These are phyloP conservation scores for Aphaenogaster floridana DNA, from an alignment of 1,140 invertebrate genomes.

Conservation along the genomic window DNA sequence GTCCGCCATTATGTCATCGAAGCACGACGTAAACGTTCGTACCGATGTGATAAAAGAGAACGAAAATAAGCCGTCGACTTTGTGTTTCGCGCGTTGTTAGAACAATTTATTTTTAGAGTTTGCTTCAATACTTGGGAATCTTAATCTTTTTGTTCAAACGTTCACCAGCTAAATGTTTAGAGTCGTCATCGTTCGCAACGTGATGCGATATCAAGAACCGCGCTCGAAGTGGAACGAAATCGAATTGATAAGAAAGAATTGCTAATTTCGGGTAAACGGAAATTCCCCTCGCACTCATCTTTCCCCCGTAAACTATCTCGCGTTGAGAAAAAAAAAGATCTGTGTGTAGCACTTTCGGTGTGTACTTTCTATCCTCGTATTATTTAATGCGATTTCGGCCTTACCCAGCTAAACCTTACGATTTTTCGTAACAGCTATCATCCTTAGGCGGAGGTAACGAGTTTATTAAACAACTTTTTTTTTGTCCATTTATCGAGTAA, in stretches of 20 bases:
- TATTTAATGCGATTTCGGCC: constrained; percentile 52
- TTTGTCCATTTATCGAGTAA: constrained; percentile 70
- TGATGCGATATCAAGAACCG: constrained; percentile 15
- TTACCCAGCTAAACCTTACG: constrained; percentile 66
- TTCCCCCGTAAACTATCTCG: constrained; percentile 23
- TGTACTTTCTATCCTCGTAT: constrained; percentile 54
- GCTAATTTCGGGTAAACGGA: constrained; percentile 18
- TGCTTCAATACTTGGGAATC: background rate
- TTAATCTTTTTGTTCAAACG: background rate
- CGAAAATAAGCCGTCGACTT: constrained; percentile 42
- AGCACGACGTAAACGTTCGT: constrained; percentile 50
- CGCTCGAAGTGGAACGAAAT: constrained; percentile 24
- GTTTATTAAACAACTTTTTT: constrained; percentile 62
- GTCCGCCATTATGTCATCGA: constrained; percentile 61
- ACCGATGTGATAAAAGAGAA: constrained; percentile 27
- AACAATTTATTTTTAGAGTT: constrained; percentile 13
- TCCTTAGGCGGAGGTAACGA: constrained; percentile 77
- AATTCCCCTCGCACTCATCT: constrained; percentile 49
- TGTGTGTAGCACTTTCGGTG: constrained; percentile 59
- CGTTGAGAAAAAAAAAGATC: constrained; percentile 32
- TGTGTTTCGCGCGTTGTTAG: constrained; percentile 27
- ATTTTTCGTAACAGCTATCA: constrained; percentile 60
- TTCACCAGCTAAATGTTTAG: background rate
- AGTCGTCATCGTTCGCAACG: background rate
- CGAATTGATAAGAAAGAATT: background rate